Percentiles rank a stretch among this genome's conserved stretches.
phyloP scores from a whole-genome alignment of 2,888 invertebrate genomes.

The Tromatobia lineatoria region DNA sequence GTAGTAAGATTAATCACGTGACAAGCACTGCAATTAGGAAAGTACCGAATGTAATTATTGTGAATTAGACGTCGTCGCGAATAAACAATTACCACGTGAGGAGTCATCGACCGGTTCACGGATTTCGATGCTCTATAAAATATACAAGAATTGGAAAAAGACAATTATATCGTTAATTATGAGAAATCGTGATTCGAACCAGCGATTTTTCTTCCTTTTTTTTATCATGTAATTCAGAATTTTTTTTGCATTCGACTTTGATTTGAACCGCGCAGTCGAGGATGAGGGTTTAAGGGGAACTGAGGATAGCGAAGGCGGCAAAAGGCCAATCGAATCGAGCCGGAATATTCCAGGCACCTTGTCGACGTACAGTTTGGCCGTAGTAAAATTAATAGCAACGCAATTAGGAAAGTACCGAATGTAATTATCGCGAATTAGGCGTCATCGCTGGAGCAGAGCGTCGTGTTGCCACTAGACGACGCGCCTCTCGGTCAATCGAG shows the following conservation, averaged over 20 bases:
- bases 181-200: neutral
- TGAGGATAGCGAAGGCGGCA: neutral
- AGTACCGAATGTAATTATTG: too few relatives aligned
- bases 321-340: conserved; percentile 38
- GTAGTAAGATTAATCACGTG: too few relatives aligned
- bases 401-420: conserved; percentile 70
- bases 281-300: conserved; percentile 2
- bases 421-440: conserved; percentile 72
- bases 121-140: conserved; percentile 46
- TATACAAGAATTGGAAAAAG: conserved; percentile 6
- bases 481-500: conserved; percentile 52
- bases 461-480: conserved; percentile 47
- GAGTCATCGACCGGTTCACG: conserved; percentile 63
- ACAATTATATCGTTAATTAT: conserved; percentile 53
- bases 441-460: conserved; percentile 41
- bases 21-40: too few relatives aligned
- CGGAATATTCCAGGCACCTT: conserved; percentile 50
- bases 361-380: conserved; percentile 59
- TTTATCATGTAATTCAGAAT: neutral
- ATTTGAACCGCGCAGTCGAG: too few relatives aligned
- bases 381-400: conserved; percentile 70
- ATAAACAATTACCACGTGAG: conserved; percentile 58
- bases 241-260: neutral
- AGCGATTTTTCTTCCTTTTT: neutral
- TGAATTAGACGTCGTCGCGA: too few relatives aligned